phyloP scores from a whole-genome alignment of 92 coral and sea anemone species.

The Umimayanthus chanpuru region DNA sequence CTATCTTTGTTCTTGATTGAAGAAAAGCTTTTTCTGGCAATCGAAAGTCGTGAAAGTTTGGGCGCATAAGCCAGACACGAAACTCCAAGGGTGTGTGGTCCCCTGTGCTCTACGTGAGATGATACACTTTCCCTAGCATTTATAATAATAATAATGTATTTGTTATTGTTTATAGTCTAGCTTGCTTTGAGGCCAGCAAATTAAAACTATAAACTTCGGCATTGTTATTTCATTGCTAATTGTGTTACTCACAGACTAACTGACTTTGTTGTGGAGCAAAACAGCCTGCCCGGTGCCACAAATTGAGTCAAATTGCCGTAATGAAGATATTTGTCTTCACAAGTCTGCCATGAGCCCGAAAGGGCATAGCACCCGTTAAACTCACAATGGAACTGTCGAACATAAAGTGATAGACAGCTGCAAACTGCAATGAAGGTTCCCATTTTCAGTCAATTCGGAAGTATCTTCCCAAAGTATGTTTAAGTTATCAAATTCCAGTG shows the following conservation, averaged over 20 bases:
- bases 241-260: not conserved
- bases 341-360: not conserved
- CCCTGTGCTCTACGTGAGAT: not conserved
- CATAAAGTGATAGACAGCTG: too few relatives aligned
- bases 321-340: not conserved
- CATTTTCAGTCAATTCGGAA: not conserved
- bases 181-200: not conserved
- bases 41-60: not conserved
- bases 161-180: constrained; percentile 5
- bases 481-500: not conserved
- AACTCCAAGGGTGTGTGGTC: not conserved
- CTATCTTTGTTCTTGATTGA: constrained; percentile 7
- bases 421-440: too few relatives aligned
- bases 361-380: not conserved
- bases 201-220: not conserved
- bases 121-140: not conserved
- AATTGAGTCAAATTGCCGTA: not conserved
- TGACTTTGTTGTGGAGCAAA: not conserved
- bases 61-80: not conserved
- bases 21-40: not conserved
- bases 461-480: not conserved
- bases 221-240: not conserved
- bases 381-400: not conserved
- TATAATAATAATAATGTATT: not conserved
- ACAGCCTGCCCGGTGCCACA: not conserved